Conservation (phyloP, 2,797 vertebrate genomes). For the Siniperca undulata region DNA sequence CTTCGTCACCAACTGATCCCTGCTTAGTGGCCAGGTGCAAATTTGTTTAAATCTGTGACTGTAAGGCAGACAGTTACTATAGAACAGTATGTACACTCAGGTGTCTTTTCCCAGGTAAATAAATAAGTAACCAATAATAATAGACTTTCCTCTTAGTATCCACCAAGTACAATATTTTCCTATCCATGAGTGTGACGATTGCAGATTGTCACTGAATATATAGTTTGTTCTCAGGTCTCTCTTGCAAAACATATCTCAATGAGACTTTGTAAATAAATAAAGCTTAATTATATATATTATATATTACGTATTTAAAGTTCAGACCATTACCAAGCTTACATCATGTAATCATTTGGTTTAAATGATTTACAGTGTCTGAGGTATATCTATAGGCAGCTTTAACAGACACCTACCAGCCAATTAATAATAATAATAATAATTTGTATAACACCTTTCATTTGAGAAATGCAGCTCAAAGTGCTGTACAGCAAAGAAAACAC, state of each 20-base stretch:
- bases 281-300: neutral
- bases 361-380: conserved; percentile 9
- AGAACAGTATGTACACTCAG: neutral
- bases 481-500: too few species aligned
- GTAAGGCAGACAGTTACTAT: neutral
- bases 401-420: conserved; percentile 13
- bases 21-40: neutral
- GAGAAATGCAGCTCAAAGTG: too few species aligned
- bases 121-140: conserved; percentile 2
- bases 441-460: too few species aligned
- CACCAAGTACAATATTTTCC: neutral
- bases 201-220: neutral
- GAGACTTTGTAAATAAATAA: neutral
- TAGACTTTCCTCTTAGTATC: neutral
- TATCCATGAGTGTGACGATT: neutral
- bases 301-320: neutral
- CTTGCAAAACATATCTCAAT: neutral
- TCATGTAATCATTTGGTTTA: neutral
- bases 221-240: conserved; percentile 9
- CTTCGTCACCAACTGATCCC: neutral
- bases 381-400: conserved; percentile 9
- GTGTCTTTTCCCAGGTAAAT: neutral
- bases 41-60: conserved; percentile 8
- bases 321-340: neutral
- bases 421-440: neutral